Conservation (phyloP, 2,888 invertebrate genomes). For the Myopa tessellatipennis region DNA sequence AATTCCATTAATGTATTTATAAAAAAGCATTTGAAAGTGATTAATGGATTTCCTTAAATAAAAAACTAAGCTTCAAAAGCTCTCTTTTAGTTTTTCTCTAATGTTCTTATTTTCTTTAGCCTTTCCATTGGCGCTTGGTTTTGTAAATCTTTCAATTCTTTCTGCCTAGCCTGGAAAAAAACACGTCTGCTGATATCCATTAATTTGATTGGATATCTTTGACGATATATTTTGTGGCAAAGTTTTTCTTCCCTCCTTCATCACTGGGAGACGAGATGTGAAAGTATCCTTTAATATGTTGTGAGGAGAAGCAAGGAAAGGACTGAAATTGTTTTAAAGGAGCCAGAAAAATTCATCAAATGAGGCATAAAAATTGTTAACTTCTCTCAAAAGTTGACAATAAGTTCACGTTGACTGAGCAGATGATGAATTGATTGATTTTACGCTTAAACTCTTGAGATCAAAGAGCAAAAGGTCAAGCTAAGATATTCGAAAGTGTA, state of each 20-base stretch:
- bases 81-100: no score
- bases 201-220: slow-evolving; percentile 3
- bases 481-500: neutral
- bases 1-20: no score
- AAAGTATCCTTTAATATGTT: neutral
- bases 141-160: no score
- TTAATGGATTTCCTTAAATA: no score
- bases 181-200: neutral
- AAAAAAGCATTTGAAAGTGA: no score
- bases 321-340: no score
- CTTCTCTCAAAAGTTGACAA: neutral
- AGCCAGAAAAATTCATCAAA: neutral
- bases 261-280: neutral
- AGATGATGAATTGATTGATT: neutral
- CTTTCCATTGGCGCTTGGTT: no score
- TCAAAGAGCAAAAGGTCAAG: neutral
- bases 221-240: neutral
- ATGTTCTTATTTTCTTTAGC: no score
- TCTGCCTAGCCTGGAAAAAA: no score
- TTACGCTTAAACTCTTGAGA: neutral
- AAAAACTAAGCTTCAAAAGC: no score
- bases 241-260: no score
- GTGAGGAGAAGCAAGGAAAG: neutral
- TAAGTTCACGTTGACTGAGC: neutral
- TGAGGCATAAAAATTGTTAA: neutral